Percentiles rank a stretch among this genome's conserved stretches.
Conservation (phyloP, 2,113 vertebrate genomes). For the Caloenas nicobarica region DNA sequence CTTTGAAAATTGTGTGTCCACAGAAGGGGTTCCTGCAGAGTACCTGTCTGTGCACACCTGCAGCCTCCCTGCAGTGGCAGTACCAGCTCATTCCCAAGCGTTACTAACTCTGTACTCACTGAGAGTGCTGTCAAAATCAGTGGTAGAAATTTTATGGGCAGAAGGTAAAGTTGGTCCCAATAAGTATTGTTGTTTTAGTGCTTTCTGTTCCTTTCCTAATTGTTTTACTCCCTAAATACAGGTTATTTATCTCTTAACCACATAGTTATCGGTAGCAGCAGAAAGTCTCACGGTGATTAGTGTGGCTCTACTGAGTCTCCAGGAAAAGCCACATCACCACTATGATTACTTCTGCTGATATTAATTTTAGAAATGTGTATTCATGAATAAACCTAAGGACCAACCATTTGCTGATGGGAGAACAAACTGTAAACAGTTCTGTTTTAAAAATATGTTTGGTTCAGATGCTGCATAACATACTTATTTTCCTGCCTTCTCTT, state of each 20-base stretch:
- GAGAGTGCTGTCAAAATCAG: neutral
- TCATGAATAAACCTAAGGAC: neutral
- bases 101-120: rapidly evolving
- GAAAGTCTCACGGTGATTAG: neutral
- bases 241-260: constrained; percentile 13
- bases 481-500: constrained; percentile 32
- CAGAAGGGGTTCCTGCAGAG: neutral
- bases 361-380: constrained; percentile 39
- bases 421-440: neutral
- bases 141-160: neutral
- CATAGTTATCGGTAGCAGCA: neutral
- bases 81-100: neutral
- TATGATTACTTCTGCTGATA: neutral
- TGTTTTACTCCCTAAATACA: constrained; percentile 35
- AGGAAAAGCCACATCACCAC: neutral
- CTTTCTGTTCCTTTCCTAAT: constrained; percentile 8
- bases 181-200: constrained; percentile 9
- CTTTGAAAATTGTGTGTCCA: neutral
- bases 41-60: neutral
- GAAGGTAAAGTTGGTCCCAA: neutral
- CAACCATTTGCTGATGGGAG: neutral
- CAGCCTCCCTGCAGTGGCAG: rapidly evolving
- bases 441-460: neutral
- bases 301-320: constrained; percentile 6
- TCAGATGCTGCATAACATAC: neutral